These are phyloP conservation scores for Homarus americanus DNA, from an alignment of 1,140 invertebrate genomes.

Conservation along the genomic window DNA sequence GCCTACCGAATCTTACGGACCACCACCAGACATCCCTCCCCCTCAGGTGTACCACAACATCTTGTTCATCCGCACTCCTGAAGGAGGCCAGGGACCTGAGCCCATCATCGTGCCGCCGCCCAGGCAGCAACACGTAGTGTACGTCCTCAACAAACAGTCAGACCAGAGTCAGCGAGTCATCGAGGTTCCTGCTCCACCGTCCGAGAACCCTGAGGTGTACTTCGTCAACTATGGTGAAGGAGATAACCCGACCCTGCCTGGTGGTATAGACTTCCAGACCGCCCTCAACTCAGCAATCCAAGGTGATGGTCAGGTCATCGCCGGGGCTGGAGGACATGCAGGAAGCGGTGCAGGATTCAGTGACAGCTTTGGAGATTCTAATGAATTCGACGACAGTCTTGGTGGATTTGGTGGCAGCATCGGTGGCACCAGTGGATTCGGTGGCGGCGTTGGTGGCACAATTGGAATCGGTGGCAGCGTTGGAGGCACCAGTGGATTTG, in stretches of 20 bases:
- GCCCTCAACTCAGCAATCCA: slow-evolving; percentile 8
- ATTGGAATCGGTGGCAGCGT: not conserved
- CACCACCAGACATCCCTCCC: slow-evolving; percentile 10
- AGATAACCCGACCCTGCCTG: slow-evolving; percentile 21
- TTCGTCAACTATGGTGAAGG: slow-evolving; percentile 46
- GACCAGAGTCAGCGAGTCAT: slow-evolving; percentile 4
- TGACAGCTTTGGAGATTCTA: not conserved
- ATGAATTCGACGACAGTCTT: not conserved
- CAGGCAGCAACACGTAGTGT: slow-evolving; percentile 60
- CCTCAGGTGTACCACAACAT: slow-evolving; percentile 61
- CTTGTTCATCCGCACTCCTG: slow-evolving; percentile 61
- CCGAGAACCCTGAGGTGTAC: slow-evolving; percentile 31
- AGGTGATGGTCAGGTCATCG: not conserved
- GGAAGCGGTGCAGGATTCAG: not conserved
- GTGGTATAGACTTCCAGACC: slow-evolving; percentile 23
- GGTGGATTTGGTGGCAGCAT: not conserved
- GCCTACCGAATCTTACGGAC: not conserved
- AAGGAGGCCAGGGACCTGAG: slow-evolving; percentile 13
- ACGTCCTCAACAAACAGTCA: slow-evolving; percentile 65
- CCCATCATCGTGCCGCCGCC: slow-evolving; percentile 68
- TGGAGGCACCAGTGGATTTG: not conserved
- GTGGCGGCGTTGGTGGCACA: not conserved
- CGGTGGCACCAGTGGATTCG: not conserved
- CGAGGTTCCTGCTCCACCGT: slow-evolving; percentile 8
- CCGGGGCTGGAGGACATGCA: not conserved